Conservation (phyloP, 2,113 vertebrate species). For the Engystomops pustulosus region DNA sequence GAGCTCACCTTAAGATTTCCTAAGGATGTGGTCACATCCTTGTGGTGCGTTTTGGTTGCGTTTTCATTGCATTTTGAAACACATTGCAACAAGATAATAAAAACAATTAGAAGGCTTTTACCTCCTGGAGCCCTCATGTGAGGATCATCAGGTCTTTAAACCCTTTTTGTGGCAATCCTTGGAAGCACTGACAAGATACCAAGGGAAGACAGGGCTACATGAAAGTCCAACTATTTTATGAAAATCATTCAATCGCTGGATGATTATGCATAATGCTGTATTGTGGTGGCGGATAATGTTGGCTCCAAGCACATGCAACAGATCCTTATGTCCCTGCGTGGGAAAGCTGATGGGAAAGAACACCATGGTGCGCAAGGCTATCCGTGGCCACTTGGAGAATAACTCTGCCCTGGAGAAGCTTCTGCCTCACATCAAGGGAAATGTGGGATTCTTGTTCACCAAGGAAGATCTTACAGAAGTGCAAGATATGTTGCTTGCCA, state of each 20-base stretch:
- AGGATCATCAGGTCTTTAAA: conserved; percentile 94
- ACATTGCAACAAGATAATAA: too few relatives aligned
- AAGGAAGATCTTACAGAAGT: conserved; percentile 97
- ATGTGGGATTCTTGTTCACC: conserved; percentile 98
- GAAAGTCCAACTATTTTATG: conserved; percentile 98
- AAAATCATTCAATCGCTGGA: conserved; percentile 99
- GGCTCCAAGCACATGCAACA: conserved; percentile 99
- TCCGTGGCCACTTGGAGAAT: conserved; percentile 97
- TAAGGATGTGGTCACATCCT: too few relatives aligned
- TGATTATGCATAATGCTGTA: conserved; percentile 97
- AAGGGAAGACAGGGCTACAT: conserved; percentile 99
- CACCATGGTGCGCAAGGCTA: conserved; percentile 99
- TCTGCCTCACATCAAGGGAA: conserved; percentile 94
- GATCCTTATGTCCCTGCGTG: conserved; percentile 92
- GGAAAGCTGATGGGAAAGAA: conserved; percentile 99
- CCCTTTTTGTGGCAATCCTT: conserved; percentile 94
- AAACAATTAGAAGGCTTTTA: too few relatives aligned
- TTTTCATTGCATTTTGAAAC: too few relatives aligned
- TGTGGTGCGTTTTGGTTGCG: too few relatives aligned
- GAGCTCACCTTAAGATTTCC: too few relatives aligned
- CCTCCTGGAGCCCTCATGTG: conserved; percentile 82
- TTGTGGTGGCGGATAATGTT: conserved; percentile 96
- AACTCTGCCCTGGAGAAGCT: conserved; percentile 94
- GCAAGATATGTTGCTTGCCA: conserved; percentile 91
- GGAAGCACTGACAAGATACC: conserved; percentile 99